Conservation (phyloP, 2,113 vertebrate genomes). For the Motacilla alba region DNA sequence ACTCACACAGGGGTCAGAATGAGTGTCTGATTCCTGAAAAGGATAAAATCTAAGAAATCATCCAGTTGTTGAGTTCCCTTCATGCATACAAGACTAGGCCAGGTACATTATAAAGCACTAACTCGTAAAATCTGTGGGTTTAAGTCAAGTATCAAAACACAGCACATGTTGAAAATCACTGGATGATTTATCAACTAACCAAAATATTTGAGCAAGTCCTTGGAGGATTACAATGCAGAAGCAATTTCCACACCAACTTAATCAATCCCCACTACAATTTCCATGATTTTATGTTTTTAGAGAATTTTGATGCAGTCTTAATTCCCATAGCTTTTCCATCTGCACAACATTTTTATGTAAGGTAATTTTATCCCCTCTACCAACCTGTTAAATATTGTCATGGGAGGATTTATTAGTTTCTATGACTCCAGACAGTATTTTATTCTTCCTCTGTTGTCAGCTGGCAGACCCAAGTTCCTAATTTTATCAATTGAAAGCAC, state of each 20-base stretch:
- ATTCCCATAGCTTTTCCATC: slow-evolving; percentile 42
- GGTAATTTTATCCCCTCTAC: slow-evolving; percentile 56
- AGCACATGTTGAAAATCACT: slow-evolving; percentile 14
- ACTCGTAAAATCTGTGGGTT: not conserved
- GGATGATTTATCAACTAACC: slow-evolving; percentile 20
- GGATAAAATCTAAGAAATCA: not conserved
- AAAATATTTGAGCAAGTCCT: slow-evolving; percentile 15
- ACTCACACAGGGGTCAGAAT: not conserved
- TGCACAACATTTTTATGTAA: slow-evolving; percentile 49
- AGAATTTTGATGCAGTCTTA: slow-evolving; percentile 38
- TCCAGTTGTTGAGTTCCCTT: not conserved
- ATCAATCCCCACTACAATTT: slow-evolving; percentile 25
- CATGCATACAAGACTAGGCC: not conserved
- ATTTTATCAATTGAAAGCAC: slow-evolving; percentile 32
- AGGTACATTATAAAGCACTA: not conserved
- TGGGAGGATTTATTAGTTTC: slow-evolving; percentile 60
- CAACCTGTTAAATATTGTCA: slow-evolving; percentile 56
- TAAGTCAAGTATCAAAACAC: not conserved
- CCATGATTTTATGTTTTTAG: slow-evolving; percentile 16
- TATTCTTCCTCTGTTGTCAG: slow-evolving; percentile 45
- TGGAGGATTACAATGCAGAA: slow-evolving; percentile 21
- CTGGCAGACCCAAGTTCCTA: not conserved
- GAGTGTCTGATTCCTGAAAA: not conserved
- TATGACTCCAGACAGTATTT: slow-evolving; percentile 54
- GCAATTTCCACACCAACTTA: slow-evolving; percentile 37